Base-by-base conservation (phyloP, 2,797 vertebrate genomes). In the Melanotaenia maccullochi region DNA sequence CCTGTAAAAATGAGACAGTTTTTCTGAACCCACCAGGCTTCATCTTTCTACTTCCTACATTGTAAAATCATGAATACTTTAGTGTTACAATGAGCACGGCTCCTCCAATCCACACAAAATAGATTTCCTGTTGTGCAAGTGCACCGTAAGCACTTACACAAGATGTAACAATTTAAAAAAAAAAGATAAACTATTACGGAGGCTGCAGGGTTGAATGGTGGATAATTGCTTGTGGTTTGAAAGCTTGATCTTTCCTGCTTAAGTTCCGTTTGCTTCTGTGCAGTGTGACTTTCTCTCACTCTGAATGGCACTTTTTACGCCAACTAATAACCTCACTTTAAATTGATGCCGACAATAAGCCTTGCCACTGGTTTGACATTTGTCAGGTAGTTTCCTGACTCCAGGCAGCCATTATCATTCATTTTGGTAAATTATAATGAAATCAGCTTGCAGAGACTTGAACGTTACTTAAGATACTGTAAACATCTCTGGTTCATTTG, bases 391-490 rank as follows among this genome's bases (percentile, higher is more conserved):
- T 71, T 73, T 63, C 63, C 66, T 79, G 42, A 75, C 81, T 75
- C 62, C 60, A 76, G 82, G 75, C 81, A 75, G 40, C 59, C 32
- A 63, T 87, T 73, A 78, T n/a, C 24, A 22, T 59, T 79, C 25
- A 69, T 62, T 77, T 83, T 20, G 54, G 42, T 36, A 33, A 83
- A 68, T 70, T 40, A 77, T 52, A 49, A 56, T 11, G 74, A 79
- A 74, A 79, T 68, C 22, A 40, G 47, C 85, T 52, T 78, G 81
- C 61, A 76, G 62, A 61, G 75, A 84, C 86, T 72, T 79, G 85
- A 84, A 35, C 5, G 54, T 71, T 81, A 68, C 66, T 81, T 9
- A 16, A 73, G 74, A 69, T 32, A 64, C 76, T 18, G 71, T 65
- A 73, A 89, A 87, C 79, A 74, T 60, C 8, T 66, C 32, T 1